These are phyloP conservation scores for Apodemia duryi DNA, from an alignment of 2,888 invertebrate genomes.

Conservation along the genomic window DNA sequence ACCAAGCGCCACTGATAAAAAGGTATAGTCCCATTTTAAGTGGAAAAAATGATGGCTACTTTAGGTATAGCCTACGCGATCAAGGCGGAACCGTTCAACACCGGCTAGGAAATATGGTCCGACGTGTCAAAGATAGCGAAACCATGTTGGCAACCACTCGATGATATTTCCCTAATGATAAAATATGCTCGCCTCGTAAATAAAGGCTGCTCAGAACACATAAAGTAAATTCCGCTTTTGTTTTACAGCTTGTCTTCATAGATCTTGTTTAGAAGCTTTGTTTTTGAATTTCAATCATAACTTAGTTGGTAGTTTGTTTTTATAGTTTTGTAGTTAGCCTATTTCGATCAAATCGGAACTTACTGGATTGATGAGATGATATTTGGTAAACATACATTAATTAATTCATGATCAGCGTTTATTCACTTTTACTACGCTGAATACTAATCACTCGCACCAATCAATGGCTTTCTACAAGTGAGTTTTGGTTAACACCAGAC, in stretches of 20 bases:
- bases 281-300: slow-evolving; percentile 3
- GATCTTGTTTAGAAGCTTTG: not conserved
- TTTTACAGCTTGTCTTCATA: slow-evolving; percentile 7
- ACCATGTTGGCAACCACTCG: slow-evolving; percentile 19
- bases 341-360: too few relatives aligned
- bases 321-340: too few relatives aligned
- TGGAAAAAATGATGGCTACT: not conserved
- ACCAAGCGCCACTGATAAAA: too few relatives aligned
- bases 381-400: too few relatives aligned
- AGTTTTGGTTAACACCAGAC: too few relatives aligned
- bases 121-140: slow-evolving; percentile 29
- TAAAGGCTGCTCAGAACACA: slow-evolving; percentile 25
- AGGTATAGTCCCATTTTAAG: not conserved
- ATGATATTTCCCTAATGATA: slow-evolving; percentile 34
- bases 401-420: too few relatives aligned
- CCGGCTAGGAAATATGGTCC: slow-evolving; percentile 27
- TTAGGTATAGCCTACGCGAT: slow-evolving; percentile 22
- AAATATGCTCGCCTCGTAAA: slow-evolving; percentile 31
- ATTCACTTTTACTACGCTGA: too few relatives aligned
- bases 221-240: slow-evolving; percentile 28
- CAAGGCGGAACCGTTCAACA: slow-evolving; percentile 24
- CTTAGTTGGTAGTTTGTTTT: too few relatives aligned
- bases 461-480: too few relatives aligned
- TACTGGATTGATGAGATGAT: too few relatives aligned
- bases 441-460: too few relatives aligned